Evolutionary conservation across 2,113 vertebrate genomes (phyloP), one percentile per base, ranked within the genome.

Genomic region (Macquaria australasica): DNA sequence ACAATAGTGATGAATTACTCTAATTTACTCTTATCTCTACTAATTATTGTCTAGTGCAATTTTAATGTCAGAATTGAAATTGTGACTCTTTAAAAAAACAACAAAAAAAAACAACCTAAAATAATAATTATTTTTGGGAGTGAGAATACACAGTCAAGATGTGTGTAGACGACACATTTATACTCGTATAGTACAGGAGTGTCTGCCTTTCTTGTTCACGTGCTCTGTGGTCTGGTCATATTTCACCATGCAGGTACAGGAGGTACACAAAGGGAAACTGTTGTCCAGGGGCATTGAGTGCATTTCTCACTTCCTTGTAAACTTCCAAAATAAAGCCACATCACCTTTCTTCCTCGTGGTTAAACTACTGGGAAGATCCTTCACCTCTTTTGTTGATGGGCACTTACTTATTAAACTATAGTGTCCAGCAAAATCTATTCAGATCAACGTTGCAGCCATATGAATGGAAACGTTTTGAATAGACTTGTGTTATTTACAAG

Each of bases 271-370:
- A 50, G 18, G 62, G 9, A 77, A 58, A 10, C 53, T 41, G 43
- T 11, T 37, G 43, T 11, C 8, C 8, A 16, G 5, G n/a, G 56
- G 15, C 37, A 51, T 1, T 28, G 21, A 16, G 23, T 18, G 8
- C 14, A 67, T 50, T 21, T 59, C 10, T 56, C 18, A 73, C 31
- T 87, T 87, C 76, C 77, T 80, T 53, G 41, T 25, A 16, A 60
- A 6, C 4, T 21, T 48, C 28, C 25, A 39, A n/a, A 56, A 20
- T 0, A 18, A 56, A 31, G 39, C 5, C 28, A 37, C 43, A 16
- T 31, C 2, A 3, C 9, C 0, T n/a, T 2, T 69, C n/a, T 43
- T 76, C 39, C 16, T 62, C 14, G 21, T 41, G 5, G 10, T 9
- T 15, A 56, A 28, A 72, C 8, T 2, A 25, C 10, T 20, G 16